Percentiles rank a stretch among this genome's conserved stretches.
phyloP scores from a whole-genome alignment of 2,113 vertebrate genomes.

The Bambusicola thoracicus region DNA sequence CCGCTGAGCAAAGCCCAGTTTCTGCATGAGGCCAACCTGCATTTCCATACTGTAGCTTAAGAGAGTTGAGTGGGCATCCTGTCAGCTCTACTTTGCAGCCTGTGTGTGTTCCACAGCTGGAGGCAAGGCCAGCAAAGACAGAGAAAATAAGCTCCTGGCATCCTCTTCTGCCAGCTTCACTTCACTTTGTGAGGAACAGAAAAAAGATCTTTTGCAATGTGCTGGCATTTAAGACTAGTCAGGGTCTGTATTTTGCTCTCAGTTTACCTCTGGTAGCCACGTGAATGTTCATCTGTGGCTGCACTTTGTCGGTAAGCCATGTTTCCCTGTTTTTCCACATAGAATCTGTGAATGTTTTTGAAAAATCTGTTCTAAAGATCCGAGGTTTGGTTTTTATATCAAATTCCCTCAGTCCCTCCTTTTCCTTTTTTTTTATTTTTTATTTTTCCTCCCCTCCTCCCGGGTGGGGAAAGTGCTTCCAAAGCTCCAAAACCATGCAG shows the following conservation, averaged over 20 bases:
- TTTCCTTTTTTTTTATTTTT: background rate
- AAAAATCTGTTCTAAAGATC: background rate
- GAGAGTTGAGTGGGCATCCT: background rate
- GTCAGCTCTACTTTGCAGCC: background rate
- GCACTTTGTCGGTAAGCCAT: background rate
- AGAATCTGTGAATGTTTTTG: background rate
- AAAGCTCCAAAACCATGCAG: background rate
- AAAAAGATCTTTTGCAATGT: background rate
- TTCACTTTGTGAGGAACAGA: background rate
- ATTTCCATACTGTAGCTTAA: background rate
- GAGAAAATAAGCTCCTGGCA: background rate
- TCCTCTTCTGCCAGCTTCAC: background rate
- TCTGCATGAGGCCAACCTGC: fast-evolving
- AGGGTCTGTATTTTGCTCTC: background rate
- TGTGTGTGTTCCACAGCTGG: background rate
- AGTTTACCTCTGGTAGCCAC: background rate
- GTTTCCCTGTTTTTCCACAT: background rate
- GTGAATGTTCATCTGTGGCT: background rate
- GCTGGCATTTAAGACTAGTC: background rate
- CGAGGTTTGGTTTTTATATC: background rate
- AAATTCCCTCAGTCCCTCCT: background rate
- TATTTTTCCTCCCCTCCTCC: background rate
- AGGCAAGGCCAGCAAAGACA: background rate
- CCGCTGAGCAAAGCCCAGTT: background rate
- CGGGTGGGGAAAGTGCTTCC: background rate